Evolutionary conservation across 2,113 vertebrate genomes (phyloP).

Genomic region (Aegithalos caudatus): DNA sequence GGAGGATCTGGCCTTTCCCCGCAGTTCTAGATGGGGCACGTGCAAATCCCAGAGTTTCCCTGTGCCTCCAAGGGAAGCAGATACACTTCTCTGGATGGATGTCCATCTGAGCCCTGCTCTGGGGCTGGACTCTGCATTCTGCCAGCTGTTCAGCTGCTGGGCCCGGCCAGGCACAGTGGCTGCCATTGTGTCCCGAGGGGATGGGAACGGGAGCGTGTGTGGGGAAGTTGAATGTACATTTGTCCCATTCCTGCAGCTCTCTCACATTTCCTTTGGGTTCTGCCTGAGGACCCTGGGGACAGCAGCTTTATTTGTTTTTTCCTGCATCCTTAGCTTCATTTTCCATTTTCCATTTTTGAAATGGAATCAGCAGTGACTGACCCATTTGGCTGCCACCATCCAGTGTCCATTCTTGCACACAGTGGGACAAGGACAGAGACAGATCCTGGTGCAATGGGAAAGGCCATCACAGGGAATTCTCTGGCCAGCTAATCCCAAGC

Average conservation of each 20-base stretch:
- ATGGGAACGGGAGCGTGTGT: rapidly evolving
- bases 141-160: constrained; percentile 28
- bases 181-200: neutral
- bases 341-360: neutral
- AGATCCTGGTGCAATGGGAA: neutral
- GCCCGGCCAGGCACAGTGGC: neutral
- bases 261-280: neutral
- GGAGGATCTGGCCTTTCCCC: neutral
- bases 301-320: neutral
- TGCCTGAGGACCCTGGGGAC: neutral
- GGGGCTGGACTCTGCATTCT: neutral
- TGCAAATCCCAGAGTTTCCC: neutral
- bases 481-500: neutral
- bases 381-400: neutral
- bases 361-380: rapidly evolving
- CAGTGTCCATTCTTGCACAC: neutral
- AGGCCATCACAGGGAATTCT: neutral
- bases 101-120: neutral
- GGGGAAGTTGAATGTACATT: neutral
- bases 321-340: neutral
- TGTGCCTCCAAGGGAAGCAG: neutral
- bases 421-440: neutral
- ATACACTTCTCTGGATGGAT: neutral
- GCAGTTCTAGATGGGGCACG: neutral
- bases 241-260: neutral